Evolutionary conservation across 1,140 invertebrate species (phyloP), one percentile per base, ranked within the genome.

Genomic region (Polypedilum pembai): DNA sequence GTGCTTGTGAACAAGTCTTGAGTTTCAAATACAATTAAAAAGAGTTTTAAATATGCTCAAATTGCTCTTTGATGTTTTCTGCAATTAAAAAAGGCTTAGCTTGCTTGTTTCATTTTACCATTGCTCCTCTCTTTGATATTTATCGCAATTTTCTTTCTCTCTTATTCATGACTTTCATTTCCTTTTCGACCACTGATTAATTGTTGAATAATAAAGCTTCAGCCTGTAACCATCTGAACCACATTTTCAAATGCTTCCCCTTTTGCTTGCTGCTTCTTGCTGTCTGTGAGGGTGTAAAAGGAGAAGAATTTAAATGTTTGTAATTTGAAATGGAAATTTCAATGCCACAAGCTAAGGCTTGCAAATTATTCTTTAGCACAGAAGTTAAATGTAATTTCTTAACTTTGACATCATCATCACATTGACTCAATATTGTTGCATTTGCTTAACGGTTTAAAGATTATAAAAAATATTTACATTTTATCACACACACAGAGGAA

Each of bases 261-360:
- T 56, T 56, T 56, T 56, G 8, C 15, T 45, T 3, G 8, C 15
- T 45, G 3, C 41, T 56, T 56, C 45, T 15, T 56, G n/a, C 45
- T 56, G 1, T 56, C 45, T n/a, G 12, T 56, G 12, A 4, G 12
- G 12, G 12, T 56, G 4, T 12, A 56, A 56, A 56, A 56, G 45
- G 2, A 56, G n/a, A 56, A 56, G 1, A 56, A 56, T 56, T 56
- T 12, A 56, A 56, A 56, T 56, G n/a, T 12, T 56, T 56, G 45
- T 56, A 56, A 56, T 56, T 56, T 56, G n/a, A 56, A 56, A 56
- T 56, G 45, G n/a, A 12, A 56, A n/a, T 56, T 56, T 56, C 15
- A 56, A 56, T 56, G 10, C 45, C 45, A 56, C 45, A 56, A 3
- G 10, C 45, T 15, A 12, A 56, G 45, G 45, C 45, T 56, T 4